Evolutionary conservation across 2,797 vertebrate genomes (phyloP), one percentile per base, ranked within the genome.

Genomic region (Propithecus deckenii): DNA sequence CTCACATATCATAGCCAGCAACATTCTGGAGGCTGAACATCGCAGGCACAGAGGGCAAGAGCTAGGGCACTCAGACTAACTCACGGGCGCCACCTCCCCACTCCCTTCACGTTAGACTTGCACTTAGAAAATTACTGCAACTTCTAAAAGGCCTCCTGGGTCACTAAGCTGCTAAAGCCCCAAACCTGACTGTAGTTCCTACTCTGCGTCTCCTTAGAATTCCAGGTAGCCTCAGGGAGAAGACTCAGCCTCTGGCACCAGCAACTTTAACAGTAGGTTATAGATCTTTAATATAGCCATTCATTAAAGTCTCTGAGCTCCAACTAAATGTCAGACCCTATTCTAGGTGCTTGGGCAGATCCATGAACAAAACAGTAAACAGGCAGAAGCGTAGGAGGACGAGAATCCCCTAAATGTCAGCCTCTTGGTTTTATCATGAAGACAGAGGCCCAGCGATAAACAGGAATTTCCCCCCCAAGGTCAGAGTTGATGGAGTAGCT

Each of bases 1-100:
- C 94, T 89, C 85, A 67, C 88, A 83, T 83, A 94, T 91, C 97
- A 97, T 88, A 61, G 86, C 87, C 86, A 87, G 92, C 38, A 69
- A 89, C 48, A 52, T 0, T 86, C 25, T 41, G 28, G 86, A 96
- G 71, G 8, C 69, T 95, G 61, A 79, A 84, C 4, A 7, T 28
- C 75, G 90, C 55, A 48, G 50, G 35, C n/a, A 50, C 6, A 1
- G 55, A 63, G 88, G 28, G 59, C 46, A 57, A 41, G 92, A 65
- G 88, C 65, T 12, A 12, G 17, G 23, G 41, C 13, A 8, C 52
- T 22, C 79, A 91, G 84, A 41, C 50, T 86, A 28, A 63, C 55
- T 89, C 61, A 9, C 0, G 17, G n/a, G 43, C 38, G 55, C 35
- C 79, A 65, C 28, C 72, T 59, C 48, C 32, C 32, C 6, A 57